Percentiles rank a stretch among this genome's conserved stretches.
Evolutionary conservation across 2,888 invertebrate species (phyloP).

Genomic region (Patella pellucida): DNA sequence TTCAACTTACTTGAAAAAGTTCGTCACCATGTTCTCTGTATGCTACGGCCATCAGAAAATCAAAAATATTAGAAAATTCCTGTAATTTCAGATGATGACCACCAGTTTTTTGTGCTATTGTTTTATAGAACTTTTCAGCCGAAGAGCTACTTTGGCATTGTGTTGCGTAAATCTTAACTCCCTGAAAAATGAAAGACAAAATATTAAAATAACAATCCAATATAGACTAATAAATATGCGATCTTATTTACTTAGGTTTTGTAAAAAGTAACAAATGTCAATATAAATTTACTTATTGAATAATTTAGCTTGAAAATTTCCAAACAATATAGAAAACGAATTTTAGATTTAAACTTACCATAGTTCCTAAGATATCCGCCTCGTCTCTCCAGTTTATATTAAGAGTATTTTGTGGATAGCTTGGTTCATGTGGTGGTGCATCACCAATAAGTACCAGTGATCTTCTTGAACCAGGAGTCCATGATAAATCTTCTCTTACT

Average conservation of each 20-base stretch:
- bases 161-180: conserved; percentile 51
- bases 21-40: conserved; percentile 60
- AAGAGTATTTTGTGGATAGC: conserved; percentile 47
- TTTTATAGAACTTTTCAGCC: conserved; percentile 47
- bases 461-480: conserved; percentile 61
- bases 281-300: too few species aligned
- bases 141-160: conserved; percentile 37
- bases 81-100: conserved; percentile 58
- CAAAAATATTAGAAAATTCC: conserved; percentile 60
- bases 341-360: conserved; percentile 31
- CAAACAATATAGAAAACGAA: neutral
- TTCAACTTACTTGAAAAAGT: conserved; percentile 41
- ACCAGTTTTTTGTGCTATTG: conserved; percentile 51
- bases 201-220: too few species aligned
- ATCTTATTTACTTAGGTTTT: too few species aligned
- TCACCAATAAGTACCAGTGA: conserved; percentile 67
- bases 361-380: conserved; percentile 41
- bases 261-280: too few species aligned
- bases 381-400: conserved; percentile 62
- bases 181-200: conserved; percentile 34
- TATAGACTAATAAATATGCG: too few species aligned
- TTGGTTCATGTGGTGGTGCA: conserved; percentile 58
- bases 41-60: conserved; percentile 67
- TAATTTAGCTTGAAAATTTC: neutral
- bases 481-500: conserved; percentile 56